Conservation (phyloP, 2,113 vertebrate genomes). For the Ictalurus furcatus region DNA sequence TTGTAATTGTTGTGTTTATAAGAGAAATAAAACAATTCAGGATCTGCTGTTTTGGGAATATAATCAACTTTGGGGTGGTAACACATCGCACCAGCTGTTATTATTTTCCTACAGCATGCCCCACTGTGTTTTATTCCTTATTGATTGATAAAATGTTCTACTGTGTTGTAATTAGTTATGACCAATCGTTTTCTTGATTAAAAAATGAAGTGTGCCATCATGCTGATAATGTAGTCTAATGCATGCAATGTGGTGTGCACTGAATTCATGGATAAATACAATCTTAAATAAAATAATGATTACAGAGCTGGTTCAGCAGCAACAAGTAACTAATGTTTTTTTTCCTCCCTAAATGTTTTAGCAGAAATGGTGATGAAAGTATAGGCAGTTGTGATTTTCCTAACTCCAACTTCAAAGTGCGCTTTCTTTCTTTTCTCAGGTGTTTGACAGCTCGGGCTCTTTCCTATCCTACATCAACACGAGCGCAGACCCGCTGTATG, state of each 20-base stretch:
- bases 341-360: not conserved
- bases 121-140: too few species aligned
- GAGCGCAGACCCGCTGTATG: slow-evolving; percentile 90
- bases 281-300: not conserved
- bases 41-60: not conserved
- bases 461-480: slow-evolving; percentile 98
- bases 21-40: not conserved
- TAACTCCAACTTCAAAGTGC: not conserved
- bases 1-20: not conserved
- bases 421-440: slow-evolving; percentile 70
- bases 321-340: not conserved
- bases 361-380: not conserved
- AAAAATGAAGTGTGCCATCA: not conserved
- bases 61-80: not conserved
- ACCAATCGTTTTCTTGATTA: not conserved
- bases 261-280: not conserved
- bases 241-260: not conserved
- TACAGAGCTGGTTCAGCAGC: too few species aligned
- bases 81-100: not conserved
- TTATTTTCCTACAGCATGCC: too few species aligned
- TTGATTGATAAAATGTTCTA: too few species aligned
- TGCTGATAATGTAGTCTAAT: not conserved
- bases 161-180: too few species aligned
- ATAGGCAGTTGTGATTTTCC: not conserved
- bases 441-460: slow-evolving; percentile 92